Conservation (phyloP, 35 echinoderm and acorn worm species). For the Lytechinus variegatus region DNA sequence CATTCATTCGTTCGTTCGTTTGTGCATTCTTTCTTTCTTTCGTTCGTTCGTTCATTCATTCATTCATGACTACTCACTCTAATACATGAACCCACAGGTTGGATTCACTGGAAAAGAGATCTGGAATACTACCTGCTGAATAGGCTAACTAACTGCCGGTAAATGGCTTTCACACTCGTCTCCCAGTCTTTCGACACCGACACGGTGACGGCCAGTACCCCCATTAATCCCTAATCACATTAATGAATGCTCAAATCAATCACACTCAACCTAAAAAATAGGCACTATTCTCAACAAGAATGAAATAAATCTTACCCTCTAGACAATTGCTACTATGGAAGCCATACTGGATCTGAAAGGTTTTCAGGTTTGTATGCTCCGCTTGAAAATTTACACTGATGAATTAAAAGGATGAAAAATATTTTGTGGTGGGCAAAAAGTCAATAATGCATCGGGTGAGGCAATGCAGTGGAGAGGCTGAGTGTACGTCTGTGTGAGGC, state of each 20-base stretch:
- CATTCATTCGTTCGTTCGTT: too few relatives aligned
- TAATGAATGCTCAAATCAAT: conserved; percentile 12
- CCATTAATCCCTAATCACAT: conserved; percentile 12
- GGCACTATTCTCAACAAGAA: not conserved
- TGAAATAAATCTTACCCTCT: not conserved
- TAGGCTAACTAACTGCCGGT: not conserved
- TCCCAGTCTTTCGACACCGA: not conserved
- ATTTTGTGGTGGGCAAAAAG: not conserved
- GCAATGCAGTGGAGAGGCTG: not conserved
- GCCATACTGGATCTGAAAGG: not conserved
- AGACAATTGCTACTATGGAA: not conserved
- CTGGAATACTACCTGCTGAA: not conserved
- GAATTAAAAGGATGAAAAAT: not conserved
- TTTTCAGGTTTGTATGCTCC: not conserved
- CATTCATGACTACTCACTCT: not conserved
- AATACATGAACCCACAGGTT: not conserved
- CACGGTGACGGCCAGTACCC: not conserved
- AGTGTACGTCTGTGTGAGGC: not conserved
- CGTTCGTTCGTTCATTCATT: not conserved
- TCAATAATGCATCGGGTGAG: not conserved
- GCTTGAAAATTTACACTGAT: not conserved
- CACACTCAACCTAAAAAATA: not conserved
- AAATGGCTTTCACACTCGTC: not conserved
- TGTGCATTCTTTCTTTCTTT: not conserved
- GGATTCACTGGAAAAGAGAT: not conserved